Percentiles rank a stretch among this genome's conserved stretches.
These are phyloP conservation scores for Arizona elegans DNA, from an alignment of 2,113 vertebrate genomes.

Conservation along the genomic window DNA sequence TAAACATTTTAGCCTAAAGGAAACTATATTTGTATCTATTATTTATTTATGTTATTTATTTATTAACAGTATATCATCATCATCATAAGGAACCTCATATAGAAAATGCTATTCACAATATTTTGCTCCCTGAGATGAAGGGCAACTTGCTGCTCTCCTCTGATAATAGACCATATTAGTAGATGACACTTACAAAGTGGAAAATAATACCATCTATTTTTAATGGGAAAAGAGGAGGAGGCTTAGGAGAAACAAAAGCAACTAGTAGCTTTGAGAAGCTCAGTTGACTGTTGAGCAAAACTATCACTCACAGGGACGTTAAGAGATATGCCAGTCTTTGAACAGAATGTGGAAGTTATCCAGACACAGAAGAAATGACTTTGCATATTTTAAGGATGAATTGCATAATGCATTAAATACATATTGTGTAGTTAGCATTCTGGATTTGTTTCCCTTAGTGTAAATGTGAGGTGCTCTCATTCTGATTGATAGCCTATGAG, in stretches of 20 bases:
- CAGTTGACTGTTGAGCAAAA: background rate
- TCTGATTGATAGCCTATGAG: background rate
- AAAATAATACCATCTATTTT: background rate
- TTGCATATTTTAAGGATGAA: background rate
- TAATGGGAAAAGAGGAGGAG: background rate
- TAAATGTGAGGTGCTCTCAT: background rate
- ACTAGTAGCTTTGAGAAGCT: background rate
- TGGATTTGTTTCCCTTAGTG: background rate
- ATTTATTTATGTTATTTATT: background rate
- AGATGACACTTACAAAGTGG: background rate
- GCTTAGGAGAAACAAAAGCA: background rate
- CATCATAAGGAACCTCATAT: background rate
- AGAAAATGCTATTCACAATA: background rate
- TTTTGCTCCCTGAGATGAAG: background rate
- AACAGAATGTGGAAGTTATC: background rate
- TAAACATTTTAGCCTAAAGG: background rate
- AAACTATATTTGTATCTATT: background rate
- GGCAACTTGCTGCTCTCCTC: background rate
- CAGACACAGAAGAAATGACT: background rate
- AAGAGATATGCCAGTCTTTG: background rate
- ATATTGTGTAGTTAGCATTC: background rate
- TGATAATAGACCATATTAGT: background rate
- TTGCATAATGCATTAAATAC: background rate
- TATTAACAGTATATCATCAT: background rate
- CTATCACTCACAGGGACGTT: background rate